These are phyloP conservation scores for Amphiduros pacificus DNA, from an alignment of 2,888 invertebrate species.

Conservation along the genomic window DNA sequence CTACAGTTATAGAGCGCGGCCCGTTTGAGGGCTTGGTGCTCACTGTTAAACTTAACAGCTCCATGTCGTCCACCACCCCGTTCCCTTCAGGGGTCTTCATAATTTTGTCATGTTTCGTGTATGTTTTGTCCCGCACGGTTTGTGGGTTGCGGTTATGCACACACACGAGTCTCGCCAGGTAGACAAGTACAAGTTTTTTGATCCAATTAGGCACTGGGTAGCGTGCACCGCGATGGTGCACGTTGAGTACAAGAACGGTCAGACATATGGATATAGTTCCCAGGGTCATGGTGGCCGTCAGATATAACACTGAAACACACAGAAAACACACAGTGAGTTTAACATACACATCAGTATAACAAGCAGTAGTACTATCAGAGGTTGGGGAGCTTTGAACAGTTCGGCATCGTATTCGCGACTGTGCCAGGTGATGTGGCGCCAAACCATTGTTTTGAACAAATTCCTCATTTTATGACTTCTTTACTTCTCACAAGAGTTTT, in stretches of 20 bases:
- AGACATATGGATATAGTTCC: slow-evolving; percentile 33
- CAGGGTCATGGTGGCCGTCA: slow-evolving; percentile 32
- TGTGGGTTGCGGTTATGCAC: not conserved
- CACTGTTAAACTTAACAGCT: slow-evolving; percentile 21
- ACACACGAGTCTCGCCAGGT: slow-evolving; percentile 27
- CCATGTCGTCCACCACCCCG: slow-evolving; percentile 24
- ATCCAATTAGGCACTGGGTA: slow-evolving; percentile 25
- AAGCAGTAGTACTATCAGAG: too few species aligned
- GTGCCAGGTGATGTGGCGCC: too few species aligned
- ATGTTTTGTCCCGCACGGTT: not conserved
- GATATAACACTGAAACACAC: slow-evolving; percentile 28
- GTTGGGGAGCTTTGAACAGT: too few species aligned
- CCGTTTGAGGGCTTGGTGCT: slow-evolving; percentile 6
- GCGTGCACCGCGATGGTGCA: slow-evolving; percentile 28
- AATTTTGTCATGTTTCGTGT: not conserved
- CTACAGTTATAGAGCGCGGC: not conserved
- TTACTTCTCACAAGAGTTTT: too few species aligned
- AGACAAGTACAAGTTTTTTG: slow-evolving; percentile 20
- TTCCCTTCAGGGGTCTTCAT: slow-evolving; percentile 13
- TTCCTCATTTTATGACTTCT: too few species aligned
- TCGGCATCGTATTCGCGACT: too few species aligned
- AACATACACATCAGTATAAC: too few species aligned
- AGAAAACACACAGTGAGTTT: not conserved
- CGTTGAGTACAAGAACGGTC: slow-evolving; percentile 32
- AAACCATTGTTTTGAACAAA: too few species aligned